phyloP scores from a whole-genome alignment of 2,797 vertebrate genomes.

The Oreortyx pictus region DNA sequence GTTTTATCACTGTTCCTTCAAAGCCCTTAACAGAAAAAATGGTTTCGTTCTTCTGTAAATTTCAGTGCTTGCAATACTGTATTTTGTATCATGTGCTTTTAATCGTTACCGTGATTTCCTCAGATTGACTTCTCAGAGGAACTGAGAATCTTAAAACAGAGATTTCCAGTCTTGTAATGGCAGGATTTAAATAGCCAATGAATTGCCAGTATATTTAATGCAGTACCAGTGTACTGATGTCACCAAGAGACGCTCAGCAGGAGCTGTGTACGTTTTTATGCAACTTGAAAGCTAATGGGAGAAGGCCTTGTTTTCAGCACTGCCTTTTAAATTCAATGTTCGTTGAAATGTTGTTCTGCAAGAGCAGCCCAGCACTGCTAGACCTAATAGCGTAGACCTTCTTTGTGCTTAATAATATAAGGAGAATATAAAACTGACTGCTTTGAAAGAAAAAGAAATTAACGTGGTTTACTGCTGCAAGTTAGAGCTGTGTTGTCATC shows the following conservation, averaged over 20 bases:
- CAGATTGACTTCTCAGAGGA: not conserved
- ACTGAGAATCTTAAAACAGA: not conserved
- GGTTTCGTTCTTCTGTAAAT: not conserved
- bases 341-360: not conserved
- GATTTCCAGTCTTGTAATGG: not conserved
- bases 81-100: not conserved
- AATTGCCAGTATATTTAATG: not conserved
- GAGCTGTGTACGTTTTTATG: not conserved
- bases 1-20: not conserved
- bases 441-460: not conserved
- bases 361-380: not conserved
- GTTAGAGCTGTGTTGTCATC: conserved; percentile 4
- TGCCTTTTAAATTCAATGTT: not conserved
- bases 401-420: not conserved
- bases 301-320: conserved; percentile 11
- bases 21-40: not conserved
- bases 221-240: not conserved
- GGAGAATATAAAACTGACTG: not conserved
- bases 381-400: not conserved
- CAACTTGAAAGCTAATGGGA: not conserved
- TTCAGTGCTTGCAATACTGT: not conserved
- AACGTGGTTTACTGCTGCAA: not conserved
- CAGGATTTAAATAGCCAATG: not conserved
- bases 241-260: conserved; percentile 3
- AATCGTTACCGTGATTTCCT: not conserved